These are phyloP conservation scores for Pemphigus obesinymphae DNA, from an alignment of 1,140 invertebrate genomes.

Conservation along the genomic window DNA sequence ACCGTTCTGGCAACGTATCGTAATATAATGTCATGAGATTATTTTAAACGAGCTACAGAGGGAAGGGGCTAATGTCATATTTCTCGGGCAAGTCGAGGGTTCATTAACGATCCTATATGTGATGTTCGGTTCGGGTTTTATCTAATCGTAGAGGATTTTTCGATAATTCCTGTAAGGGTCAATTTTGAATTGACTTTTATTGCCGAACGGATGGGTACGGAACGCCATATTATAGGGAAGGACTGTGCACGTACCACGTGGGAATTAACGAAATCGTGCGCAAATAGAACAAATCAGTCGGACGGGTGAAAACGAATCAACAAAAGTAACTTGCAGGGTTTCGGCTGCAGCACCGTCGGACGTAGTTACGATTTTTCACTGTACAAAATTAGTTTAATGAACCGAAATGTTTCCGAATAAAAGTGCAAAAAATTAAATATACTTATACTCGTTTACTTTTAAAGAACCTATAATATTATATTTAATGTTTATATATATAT, in stretches of 20 bases:
- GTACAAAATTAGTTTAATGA: constrained; percentile 6
- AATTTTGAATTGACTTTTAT: constrained; percentile 33
- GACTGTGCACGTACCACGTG: constrained; percentile 27
- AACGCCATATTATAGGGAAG: background rate
- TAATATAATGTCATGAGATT: background rate
- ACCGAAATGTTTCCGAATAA: background rate
- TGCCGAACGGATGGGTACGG: background rate
- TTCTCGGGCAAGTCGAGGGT: background rate
- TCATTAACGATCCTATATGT: constrained; percentile 5
- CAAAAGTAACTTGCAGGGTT: background rate
- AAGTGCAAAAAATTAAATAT: background rate
- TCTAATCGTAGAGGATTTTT: background rate
- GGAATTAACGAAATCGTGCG: constrained; percentile 33
- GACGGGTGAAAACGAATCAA: constrained; percentile 28
- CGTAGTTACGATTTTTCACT: background rate
- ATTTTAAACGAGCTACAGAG: background rate
- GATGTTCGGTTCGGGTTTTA: background rate
- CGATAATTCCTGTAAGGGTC: constrained; percentile 12
- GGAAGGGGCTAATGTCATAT: background rate
- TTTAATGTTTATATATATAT: too few species aligned
- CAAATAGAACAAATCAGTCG: constrained; percentile 21
- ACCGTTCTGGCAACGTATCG: background rate
- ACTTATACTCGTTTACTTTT: too few species aligned
- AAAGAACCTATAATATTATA: too few species aligned
- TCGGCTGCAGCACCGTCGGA: too few species aligned